Percentiles rank a stretch among this genome's conserved stretches.
Evolutionary conservation across 2,888 invertebrate genomes (phyloP).

Genomic region (Muschampia plurimacula): DNA sequence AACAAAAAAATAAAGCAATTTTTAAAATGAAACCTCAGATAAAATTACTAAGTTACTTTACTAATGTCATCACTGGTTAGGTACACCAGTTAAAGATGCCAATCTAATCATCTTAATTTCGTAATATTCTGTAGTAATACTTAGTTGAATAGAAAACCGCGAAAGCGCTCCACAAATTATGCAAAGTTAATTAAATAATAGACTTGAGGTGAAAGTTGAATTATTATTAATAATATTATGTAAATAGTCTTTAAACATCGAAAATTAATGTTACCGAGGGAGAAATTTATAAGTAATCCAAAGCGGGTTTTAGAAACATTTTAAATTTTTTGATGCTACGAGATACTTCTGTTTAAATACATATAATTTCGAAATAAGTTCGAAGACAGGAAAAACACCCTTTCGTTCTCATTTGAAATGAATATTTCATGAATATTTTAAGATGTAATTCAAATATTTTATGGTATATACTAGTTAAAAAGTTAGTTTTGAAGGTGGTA

Average conservation of each 20-base stretch:
- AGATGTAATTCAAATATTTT: too few species aligned
- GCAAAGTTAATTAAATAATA: conserved; percentile 23
- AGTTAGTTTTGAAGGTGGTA: too few species aligned
- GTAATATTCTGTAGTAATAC: conserved; percentile 6
- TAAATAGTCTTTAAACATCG: background rate
- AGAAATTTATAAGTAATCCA: too few species aligned
- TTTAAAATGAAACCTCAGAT: background rate
- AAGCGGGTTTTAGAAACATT: too few species aligned
- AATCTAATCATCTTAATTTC: background rate
- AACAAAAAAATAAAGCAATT: background rate
- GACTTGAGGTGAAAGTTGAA: conserved; percentile 16
- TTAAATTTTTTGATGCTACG: too few species aligned
- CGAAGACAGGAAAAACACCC: too few species aligned
- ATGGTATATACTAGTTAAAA: too few species aligned
- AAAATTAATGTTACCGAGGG: conserved; percentile 2
- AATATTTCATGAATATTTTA: too few species aligned
- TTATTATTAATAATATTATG: conserved; percentile 16
- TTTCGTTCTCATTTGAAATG: too few species aligned
- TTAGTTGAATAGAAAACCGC: conserved; percentile 1
- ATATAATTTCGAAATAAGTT: too few species aligned
- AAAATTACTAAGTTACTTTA: background rate
- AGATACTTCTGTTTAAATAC: too few species aligned
- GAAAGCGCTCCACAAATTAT: conserved; percentile 22
- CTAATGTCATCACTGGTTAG: background rate
- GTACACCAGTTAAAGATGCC: background rate